A percentile compares a stretch with the other conserved stretches of the same genome.
Conservation (phyloP, 92 coral and sea anemone genomes). For the Porites divaricata region DNA sequence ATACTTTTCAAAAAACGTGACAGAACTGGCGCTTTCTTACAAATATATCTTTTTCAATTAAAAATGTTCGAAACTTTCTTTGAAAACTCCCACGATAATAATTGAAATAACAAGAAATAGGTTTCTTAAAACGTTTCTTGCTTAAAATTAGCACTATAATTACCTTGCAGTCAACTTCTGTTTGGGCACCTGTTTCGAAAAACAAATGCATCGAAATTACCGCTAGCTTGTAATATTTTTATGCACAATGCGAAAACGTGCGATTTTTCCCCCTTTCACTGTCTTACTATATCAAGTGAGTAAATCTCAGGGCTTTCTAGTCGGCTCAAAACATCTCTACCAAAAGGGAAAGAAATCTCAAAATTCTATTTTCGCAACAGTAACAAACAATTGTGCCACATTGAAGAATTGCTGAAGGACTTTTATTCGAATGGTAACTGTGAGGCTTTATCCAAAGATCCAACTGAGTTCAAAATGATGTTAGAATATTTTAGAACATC, state of each 20-base stretch:
- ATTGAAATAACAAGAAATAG: not conserved
- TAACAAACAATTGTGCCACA: not conserved
- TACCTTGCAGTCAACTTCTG: not conserved
- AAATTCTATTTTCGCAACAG: not conserved
- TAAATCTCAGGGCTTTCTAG: not conserved
- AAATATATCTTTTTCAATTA: too few relatives aligned
- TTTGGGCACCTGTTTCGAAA: slow-evolving; percentile 13
- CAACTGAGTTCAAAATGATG: too few relatives aligned
- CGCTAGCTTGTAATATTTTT: not conserved
- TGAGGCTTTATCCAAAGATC: too few relatives aligned
- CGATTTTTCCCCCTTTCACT: slow-evolving; percentile 7
- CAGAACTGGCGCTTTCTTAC: too few relatives aligned
- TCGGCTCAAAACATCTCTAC: not conserved
- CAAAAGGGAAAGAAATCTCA: not conserved
- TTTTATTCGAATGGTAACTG: too few relatives aligned
- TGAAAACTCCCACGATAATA: not conserved
- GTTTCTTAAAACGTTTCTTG: slow-evolving; percentile 20
- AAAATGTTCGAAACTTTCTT: not conserved
- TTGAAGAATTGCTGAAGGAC: too few relatives aligned
- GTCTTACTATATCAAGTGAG: not conserved
- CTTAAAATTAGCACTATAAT: slow-evolving; percentile 5
- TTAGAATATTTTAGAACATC: too few relatives aligned
- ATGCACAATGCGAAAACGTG: not conserved
- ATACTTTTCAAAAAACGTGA: not conserved
- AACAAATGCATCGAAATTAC: slow-evolving; percentile 23